Evolutionary conservation across 1,140 invertebrate species (phyloP).

Genomic region (Macrobrachium nipponense): DNA sequence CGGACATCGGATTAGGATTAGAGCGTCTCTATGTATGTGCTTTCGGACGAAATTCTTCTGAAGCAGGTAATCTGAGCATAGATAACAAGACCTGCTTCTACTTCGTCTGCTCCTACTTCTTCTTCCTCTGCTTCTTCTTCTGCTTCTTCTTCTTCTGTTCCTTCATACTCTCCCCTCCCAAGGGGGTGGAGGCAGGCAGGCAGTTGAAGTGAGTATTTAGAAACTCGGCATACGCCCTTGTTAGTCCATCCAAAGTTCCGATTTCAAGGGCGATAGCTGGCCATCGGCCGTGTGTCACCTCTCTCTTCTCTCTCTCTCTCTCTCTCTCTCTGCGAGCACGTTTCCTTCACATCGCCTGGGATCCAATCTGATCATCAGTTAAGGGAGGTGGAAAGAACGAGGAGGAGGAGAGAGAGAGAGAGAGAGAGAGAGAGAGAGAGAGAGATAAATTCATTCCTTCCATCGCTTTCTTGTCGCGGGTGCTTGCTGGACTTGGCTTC

Average conservation of each 20-base stretch:
- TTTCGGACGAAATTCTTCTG: too few species aligned
- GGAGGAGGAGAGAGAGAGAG: too few species aligned
- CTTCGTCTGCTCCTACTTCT: background rate
- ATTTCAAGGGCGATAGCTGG: conserved; percentile 15
- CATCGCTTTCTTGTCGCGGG: conserved; percentile 7
- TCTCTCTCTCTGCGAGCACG: conserved; percentile 38
- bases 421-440: too few species aligned
- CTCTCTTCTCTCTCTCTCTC: conserved; percentile 19
- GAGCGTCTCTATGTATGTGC: too few species aligned
- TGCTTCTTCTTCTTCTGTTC: background rate
- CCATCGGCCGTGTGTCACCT: conserved; percentile 48
- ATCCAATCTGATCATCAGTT: conserved; percentile 38
- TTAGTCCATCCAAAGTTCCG: background rate
- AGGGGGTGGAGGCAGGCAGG: too few species aligned
- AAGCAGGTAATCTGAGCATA: background rate
- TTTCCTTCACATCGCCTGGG: conserved; percentile 33
- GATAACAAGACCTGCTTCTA: background rate
- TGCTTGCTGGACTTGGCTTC: background rate
- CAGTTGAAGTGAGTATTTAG: too few species aligned
- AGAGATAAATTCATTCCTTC: conserved; percentile 46
- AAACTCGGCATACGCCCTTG: conserved; percentile 20
- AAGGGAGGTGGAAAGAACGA: background rate
- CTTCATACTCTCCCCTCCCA: background rate
- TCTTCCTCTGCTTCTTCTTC: background rate
- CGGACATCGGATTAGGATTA: too few species aligned